Evolutionary conservation across 2,797 vertebrate species (phyloP).

Genomic region (Muscicapa striata): DNA sequence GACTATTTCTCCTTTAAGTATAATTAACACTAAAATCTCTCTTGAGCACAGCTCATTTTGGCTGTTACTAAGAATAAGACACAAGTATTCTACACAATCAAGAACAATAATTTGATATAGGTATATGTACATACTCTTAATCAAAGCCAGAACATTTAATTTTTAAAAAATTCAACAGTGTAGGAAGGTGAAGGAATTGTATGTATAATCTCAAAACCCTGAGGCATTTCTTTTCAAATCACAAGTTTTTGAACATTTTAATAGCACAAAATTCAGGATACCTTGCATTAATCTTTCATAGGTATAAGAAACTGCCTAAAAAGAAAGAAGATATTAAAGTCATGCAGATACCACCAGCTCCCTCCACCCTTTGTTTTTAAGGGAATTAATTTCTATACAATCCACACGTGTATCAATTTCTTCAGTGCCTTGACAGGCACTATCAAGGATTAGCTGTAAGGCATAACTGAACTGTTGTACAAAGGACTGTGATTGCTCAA

Average conservation of each 20-base stretch:
- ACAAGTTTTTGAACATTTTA: background rate
- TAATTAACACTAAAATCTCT: background rate
- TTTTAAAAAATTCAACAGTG: background rate
- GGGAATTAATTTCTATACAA: background rate
- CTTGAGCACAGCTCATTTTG: background rate
- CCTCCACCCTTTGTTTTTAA: background rate
- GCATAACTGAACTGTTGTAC: background rate
- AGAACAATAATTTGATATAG: background rate
- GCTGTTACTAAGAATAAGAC: background rate
- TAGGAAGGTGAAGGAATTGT: background rate
- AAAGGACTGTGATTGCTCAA: background rate
- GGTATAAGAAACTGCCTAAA: slow-evolving; percentile 27
- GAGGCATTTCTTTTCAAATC: slow-evolving; percentile 32
- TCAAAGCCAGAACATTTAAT: background rate
- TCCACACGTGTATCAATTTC: background rate
- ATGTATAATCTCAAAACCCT: background rate
- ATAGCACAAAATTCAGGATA: background rate
- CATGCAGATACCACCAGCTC: background rate
- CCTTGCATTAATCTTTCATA: slow-evolving; percentile 25
- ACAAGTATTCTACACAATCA: background rate
- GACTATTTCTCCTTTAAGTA: background rate
- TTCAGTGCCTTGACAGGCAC: background rate
- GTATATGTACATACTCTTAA: background rate
- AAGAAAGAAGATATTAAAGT: slow-evolving; percentile 18
- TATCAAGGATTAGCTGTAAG: background rate